Evolutionary conservation across 1,140 invertebrate genomes (phyloP).

Genomic region (Neuroterus valhalla): DNA sequence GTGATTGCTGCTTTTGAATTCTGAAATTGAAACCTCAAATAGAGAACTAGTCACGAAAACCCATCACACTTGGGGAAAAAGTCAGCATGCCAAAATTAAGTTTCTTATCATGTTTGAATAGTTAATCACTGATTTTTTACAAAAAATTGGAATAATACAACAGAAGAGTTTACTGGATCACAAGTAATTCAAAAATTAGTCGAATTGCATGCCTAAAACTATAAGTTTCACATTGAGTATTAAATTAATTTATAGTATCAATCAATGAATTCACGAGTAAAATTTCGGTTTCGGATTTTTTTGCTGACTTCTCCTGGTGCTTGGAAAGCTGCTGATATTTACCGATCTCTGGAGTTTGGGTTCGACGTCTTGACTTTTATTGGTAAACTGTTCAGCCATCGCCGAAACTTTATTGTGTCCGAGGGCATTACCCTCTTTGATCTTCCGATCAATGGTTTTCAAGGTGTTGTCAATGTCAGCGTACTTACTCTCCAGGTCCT

Average conservation of each 20-base stretch:
- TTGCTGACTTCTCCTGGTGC: slow-evolving; percentile 43
- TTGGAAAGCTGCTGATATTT: slow-evolving; percentile 67
- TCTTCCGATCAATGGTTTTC: slow-evolving; percentile 86
- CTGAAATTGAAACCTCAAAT: slow-evolving; percentile 63
- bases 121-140: too few relatives aligned
- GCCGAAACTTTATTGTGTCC: slow-evolving; percentile 91
- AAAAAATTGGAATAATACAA: too few relatives aligned
- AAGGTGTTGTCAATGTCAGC: slow-evolving; percentile 87
- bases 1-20: slow-evolving; percentile 77
- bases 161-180: too few relatives aligned
- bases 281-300: background rate
- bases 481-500: slow-evolving; percentile 79
- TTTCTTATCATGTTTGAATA: background rate
- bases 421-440: slow-evolving; percentile 85
- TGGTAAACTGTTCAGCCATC: slow-evolving; percentile 87
- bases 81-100: slow-evolving; percentile 31
- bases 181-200: too few relatives aligned
- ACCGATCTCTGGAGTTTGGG: slow-evolving; percentile 79
- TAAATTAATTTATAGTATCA: background rate
- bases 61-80: slow-evolving; percentile 20
- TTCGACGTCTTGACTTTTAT: slow-evolving; percentile 79
- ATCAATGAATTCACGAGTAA: background rate
- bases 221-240: too few relatives aligned
- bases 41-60: background rate
- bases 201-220: too few relatives aligned